Percentiles rank a stretch among this genome's conserved stretches.
These are phyloP conservation scores for Aegotheles bennettii DNA, from an alignment of 2,113 vertebrate genomes.

Conservation along the genomic window DNA sequence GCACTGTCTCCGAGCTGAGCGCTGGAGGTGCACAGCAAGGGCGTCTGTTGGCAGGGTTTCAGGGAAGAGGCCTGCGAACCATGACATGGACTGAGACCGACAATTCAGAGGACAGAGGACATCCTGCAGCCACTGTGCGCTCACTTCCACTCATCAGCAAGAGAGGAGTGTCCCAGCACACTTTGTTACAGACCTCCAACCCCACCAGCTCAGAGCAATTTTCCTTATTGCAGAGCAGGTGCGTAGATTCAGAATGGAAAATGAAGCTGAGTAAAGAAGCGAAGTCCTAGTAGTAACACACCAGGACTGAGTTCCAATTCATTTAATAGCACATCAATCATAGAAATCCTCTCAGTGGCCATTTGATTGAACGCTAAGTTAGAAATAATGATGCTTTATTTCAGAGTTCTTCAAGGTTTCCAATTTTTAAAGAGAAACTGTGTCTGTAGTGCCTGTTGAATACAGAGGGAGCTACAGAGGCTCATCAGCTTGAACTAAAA, in stretches of 20 bases:
- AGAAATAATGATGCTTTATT: background rate
- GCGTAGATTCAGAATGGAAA: background rate
- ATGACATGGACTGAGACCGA: accelerated
- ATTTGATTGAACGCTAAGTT: background rate
- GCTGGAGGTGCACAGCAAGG: background rate
- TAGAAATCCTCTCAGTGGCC: background rate
- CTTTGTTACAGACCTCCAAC: background rate
- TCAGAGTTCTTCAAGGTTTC: background rate
- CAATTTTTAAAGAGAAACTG: background rate
- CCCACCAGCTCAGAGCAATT: background rate
- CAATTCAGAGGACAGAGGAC: accelerated
- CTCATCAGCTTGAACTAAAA: background rate
- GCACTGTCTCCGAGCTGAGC: background rate
- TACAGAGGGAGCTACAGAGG: background rate
- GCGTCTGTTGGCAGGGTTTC: accelerated
- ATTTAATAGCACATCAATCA: background rate
- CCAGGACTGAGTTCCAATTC: background rate
- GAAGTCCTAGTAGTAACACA: background rate
- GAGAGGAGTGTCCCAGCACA: background rate
- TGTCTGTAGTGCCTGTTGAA: background rate
- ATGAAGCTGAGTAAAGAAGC: background rate
- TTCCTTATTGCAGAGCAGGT: background rate
- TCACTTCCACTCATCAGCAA: background rate
- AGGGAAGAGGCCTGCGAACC: background rate
- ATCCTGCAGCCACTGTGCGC: accelerated